phyloP scores from a whole-genome alignment of 2,888 invertebrate species.

The Catocala fraxini region DNA sequence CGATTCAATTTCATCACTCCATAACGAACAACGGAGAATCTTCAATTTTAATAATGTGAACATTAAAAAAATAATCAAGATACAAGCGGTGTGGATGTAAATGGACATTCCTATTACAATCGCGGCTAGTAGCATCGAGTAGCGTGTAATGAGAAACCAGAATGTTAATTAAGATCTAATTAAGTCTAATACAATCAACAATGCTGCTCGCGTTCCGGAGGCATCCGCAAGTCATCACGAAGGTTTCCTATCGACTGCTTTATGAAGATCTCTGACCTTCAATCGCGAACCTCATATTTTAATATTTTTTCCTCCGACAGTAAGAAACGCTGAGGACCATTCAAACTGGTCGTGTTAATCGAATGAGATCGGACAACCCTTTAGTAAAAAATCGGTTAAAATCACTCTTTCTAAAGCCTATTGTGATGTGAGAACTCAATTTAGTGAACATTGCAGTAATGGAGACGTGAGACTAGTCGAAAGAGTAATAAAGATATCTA shows the following conservation, averaged over 20 bases:
- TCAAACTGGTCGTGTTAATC: slow-evolving; percentile 75
- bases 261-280: slow-evolving; percentile 73
- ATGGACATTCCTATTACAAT: slow-evolving; percentile 82
- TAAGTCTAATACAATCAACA: slow-evolving; percentile 87
- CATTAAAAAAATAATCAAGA: slow-evolving; percentile 77
- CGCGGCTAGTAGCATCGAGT: slow-evolving; percentile 80
- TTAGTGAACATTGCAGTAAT: slow-evolving; percentile 73
- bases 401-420: slow-evolving; percentile 77
- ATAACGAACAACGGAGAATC: slow-evolving; percentile 60
- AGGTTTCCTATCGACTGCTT: slow-evolving; percentile 67
- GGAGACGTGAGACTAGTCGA: slow-evolving; percentile 71
- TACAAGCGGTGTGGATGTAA: slow-evolving; percentile 73
- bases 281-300: slow-evolving; percentile 23
- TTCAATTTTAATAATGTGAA: slow-evolving; percentile 62
- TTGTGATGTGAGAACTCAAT: slow-evolving; percentile 87
- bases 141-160: slow-evolving; percentile 87
- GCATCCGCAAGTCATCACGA: slow-evolving; percentile 84
- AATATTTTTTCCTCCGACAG: slow-evolving; percentile 37
- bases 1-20: slow-evolving; percentile 74
- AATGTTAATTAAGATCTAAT: slow-evolving; percentile 88
- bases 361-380: slow-evolving; percentile 86
- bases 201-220: slow-evolving; percentile 84
- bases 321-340: slow-evolving; percentile 55
- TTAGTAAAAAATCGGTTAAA: slow-evolving; percentile 84
- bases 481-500: slow-evolving; percentile 80